A percentile compares a stretch with the other conserved stretches of the same genome.
These are phyloP conservation scores for Elaphurus davidianus DNA, from an alignment of 2,113 vertebrate genomes.

Conservation along the genomic window DNA sequence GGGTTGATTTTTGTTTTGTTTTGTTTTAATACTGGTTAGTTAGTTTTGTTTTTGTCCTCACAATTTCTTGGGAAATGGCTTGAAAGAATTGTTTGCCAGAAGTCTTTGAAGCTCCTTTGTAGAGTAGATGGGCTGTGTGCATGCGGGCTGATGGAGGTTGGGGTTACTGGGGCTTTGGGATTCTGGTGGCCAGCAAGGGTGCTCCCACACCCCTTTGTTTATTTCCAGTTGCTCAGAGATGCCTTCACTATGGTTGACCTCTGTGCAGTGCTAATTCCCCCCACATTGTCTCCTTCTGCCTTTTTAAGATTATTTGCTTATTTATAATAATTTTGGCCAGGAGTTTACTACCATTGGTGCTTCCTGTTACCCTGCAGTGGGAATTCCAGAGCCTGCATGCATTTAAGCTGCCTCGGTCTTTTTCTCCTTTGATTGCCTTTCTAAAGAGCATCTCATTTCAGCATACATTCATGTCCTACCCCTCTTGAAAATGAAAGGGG, in stretches of 20 bases:
- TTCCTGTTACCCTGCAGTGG: conserved; percentile 47
- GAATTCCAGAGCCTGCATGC: conserved; percentile 29
- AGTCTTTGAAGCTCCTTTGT: not conserved
- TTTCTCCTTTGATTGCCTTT: not conserved
- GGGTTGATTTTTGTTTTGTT: not conserved
- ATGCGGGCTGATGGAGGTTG: no score
- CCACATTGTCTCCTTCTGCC: not conserved
- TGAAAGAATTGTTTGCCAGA: not conserved
- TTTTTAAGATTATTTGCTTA: conserved; percentile 47
- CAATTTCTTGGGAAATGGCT: not conserved
- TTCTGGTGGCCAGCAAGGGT: not conserved
- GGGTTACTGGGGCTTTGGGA: not conserved
- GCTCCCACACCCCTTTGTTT: not conserved
- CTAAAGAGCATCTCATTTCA: not conserved
- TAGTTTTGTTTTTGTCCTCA: not conserved
- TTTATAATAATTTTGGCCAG: conserved; percentile 12
- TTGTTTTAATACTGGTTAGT: not conserved
- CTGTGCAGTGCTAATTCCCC: not conserved
- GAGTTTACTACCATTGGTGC: conserved; percentile 41
- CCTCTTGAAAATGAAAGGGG: not conserved
- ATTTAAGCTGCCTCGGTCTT: not conserved
- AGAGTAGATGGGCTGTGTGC: not conserved
- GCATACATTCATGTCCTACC: not conserved
- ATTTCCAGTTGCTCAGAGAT: not conserved
- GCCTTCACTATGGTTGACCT: not conserved